Evolutionary conservation across 2,888 invertebrate species (phyloP).

Genomic region (Myathropa florea): DNA sequence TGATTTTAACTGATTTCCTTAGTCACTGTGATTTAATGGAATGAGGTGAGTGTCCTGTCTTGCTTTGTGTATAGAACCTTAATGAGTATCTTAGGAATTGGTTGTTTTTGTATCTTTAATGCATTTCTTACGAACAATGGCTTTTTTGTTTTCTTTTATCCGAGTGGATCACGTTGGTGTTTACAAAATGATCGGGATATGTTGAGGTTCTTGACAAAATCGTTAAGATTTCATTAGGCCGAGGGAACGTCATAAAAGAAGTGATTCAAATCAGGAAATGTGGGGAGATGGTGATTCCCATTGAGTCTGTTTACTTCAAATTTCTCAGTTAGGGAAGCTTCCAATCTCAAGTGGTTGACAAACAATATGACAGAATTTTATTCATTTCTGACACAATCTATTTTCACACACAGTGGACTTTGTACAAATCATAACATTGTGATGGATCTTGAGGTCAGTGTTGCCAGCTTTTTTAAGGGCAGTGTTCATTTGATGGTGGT

Average conservation of each 20-base stretch:
- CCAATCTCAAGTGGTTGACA: no score
- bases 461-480: no score
- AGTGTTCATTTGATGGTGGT: no score
- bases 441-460: no score
- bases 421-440: no score
- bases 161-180: no score
- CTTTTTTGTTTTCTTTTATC: background rate
- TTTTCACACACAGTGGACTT: no score
- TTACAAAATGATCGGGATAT: background rate
- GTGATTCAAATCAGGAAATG: background rate
- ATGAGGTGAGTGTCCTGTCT: constrained; percentile 21
- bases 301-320: background rate
- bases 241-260: background rate
- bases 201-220: background rate
- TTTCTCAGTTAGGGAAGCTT: no score
- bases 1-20: constrained; percentile 27
- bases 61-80: constrained; percentile 12
- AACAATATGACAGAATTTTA: no score
- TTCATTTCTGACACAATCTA: no score
- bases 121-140: background rate
- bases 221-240: background rate
- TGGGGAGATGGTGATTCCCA: background rate
- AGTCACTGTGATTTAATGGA: constrained; percentile 9
- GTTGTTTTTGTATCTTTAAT: background rate
- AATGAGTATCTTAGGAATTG: constrained; percentile 1